Evolutionary conservation across 2,888 invertebrate genomes (phyloP), one percentile per base, ranked within the genome.

Genomic region (Mythimna ferrago): DNA sequence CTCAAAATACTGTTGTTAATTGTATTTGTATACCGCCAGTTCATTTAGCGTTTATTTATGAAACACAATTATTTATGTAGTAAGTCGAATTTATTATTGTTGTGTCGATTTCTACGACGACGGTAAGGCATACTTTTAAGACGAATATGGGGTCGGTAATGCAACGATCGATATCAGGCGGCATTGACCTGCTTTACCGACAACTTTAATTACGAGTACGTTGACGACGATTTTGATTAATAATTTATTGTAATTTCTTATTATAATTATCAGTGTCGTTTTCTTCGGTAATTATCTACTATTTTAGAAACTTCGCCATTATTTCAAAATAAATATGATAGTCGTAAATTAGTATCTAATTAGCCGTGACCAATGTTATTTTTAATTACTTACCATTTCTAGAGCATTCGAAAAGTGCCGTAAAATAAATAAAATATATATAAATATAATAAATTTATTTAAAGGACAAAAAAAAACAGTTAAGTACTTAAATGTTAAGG

Each of bases 101-200:
- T 38, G 6, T 7, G 3, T 41, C 16, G 32, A 32, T 64, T 64
- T 60, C 38, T 21, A 54, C n/a, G 32, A 62, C 62, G 38, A 58
- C 51, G 41, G 58, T 74, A 48, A 48, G 32, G 26, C 26, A 53
- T n/a, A 54, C 16, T 58, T 62, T 35, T 38, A 73, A 74, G 65
- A 53, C 72, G 0, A 21, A 44, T 53, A 71, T 54, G 41, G 14
- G 19, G 32, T 19, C 41, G 14, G 16, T n/a, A 62, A 14, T 26
- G 51, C 38, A 66, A 57, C n/a, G 11, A 68, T 72, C 70, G 71
- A 71, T 77, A 63, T 21, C n/a, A 63, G n/a, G 5, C 38, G 57
- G 57, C 65, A 48, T 80, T 80, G 76, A 56, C 80, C 82, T 38
- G 71, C 26, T 83, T 80, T 61, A 65, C 69, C 71, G 58, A 71